These are phyloP conservation scores for Hoplias malabaricus DNA, from an alignment of 2,113 vertebrate species.

Conservation along the genomic window DNA sequence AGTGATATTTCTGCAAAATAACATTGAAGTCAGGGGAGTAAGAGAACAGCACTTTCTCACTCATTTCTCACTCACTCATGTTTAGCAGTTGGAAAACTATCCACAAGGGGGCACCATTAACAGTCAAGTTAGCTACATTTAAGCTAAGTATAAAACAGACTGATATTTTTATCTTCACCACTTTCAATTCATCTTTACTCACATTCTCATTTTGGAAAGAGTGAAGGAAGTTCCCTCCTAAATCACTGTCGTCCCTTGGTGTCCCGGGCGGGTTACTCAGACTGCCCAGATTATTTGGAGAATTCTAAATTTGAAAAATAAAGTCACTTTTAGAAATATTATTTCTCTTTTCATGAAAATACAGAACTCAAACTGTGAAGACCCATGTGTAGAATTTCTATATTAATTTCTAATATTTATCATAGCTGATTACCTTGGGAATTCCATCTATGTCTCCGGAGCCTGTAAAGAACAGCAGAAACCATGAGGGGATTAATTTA, in stretches of 20 bases:
- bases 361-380: neutral
- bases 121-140: too few relatives aligned
- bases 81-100: too few relatives aligned
- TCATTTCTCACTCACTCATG: too few relatives aligned
- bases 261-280: constrained; percentile 87
- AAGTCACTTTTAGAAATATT: too few relatives aligned
- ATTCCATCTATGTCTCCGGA: constrained; percentile 88
- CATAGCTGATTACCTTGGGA: constrained; percentile 81
- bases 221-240: constrained; percentile 87
- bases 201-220: constrained; percentile 90
- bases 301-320: constrained; percentile 72
- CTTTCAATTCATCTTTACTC: constrained; percentile 57
- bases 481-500: neutral
- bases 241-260: constrained; percentile 84
- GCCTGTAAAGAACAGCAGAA: constrained; percentile 67
- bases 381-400: neutral
- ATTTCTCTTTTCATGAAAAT: too few relatives aligned
- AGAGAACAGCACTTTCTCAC: too few relatives aligned
- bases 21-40: too few relatives aligned
- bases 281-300: constrained; percentile 85
- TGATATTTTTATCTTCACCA: too few relatives aligned
- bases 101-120: too few relatives aligned
- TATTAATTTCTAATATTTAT: neutral
- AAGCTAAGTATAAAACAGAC: too few relatives aligned
- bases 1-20: neutral